phyloP scores from a whole-genome alignment of 2,113 vertebrate genomes.

The Climacteris rufus region DNA sequence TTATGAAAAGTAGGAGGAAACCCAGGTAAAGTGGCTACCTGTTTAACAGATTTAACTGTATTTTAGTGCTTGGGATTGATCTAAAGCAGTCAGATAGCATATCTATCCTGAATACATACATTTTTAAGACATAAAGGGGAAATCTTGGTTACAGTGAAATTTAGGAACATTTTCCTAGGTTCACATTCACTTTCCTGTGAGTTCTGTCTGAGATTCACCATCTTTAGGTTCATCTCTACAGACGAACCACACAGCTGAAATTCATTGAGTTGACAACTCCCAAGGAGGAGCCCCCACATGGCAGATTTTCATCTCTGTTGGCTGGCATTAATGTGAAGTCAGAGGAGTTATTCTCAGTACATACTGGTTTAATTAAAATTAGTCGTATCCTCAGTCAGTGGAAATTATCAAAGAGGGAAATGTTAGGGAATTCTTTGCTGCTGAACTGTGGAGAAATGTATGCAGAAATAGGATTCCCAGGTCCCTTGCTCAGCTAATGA shows the following conservation, averaged over 20 bases:
- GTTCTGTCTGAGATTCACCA: not conserved
- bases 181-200: not conserved
- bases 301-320: not conserved
- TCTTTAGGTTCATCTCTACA: not conserved
- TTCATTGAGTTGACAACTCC: not conserved
- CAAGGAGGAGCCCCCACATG: not conserved
- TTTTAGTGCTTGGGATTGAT: not conserved
- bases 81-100: not conserved
- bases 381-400: not conserved
- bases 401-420: not conserved
- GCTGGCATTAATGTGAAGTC: not conserved
- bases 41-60: not conserved
- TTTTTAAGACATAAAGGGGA: not conserved
- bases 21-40: not conserved
- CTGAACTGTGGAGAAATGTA: not conserved
- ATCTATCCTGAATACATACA: not conserved
- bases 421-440: not conserved
- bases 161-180: not conserved
- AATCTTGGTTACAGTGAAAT: not conserved
- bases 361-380: constrained; percentile 12
- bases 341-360: not conserved
- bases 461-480: not conserved
- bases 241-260: not conserved
- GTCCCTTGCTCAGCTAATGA: not conserved
- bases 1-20: not conserved